Evolutionary conservation across 2,797 vertebrate genomes (phyloP).

Genomic region (Hippopotamyrus pictus): DNA sequence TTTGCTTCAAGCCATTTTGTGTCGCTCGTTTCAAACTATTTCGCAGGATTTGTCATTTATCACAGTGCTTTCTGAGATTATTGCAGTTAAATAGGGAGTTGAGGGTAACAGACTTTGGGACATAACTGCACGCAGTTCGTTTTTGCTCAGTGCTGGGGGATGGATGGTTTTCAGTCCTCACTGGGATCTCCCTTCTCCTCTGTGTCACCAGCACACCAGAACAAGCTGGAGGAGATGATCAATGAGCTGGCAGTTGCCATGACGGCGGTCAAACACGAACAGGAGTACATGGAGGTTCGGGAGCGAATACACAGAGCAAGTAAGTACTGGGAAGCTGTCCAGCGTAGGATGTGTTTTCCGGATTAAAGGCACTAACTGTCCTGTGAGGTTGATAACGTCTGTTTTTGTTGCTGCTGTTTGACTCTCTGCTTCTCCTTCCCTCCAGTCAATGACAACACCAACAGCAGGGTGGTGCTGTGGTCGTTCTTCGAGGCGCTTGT

Average conservation of each 20-base stretch:
- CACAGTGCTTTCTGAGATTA: not conserved
- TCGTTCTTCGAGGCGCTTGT: slow-evolving; percentile 64
- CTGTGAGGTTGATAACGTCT: not conserved
- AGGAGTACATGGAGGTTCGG: slow-evolving; percentile 99
- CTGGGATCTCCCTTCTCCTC: not conserved
- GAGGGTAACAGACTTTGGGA: not conserved
- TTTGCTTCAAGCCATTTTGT: not conserved
- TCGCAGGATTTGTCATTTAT: slow-evolving; percentile 28
- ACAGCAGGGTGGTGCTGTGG: slow-evolving; percentile 99
- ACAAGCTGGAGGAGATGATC: slow-evolving; percentile 99
- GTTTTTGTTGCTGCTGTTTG: not conserved
- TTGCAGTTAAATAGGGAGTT: not conserved
- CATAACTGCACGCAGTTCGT: not conserved
- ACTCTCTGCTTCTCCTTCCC: not conserved
- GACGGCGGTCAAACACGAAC: slow-evolving; percentile 97
- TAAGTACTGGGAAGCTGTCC: slow-evolving; percentile 47
- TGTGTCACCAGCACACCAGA: slow-evolving; percentile 82
- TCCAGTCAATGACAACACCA: slow-evolving; percentile 98
- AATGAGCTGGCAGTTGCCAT: slow-evolving; percentile 94
- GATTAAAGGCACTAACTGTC: not conserved
- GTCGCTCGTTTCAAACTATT: not conserved
- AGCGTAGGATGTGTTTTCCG: not conserved
- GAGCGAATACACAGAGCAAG: slow-evolving; percentile 98
- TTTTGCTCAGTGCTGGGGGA: not conserved
- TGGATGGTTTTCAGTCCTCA: slow-evolving; percentile 25